These are phyloP conservation scores for Centropristis striata DNA, from an alignment of 2,113 vertebrate species.

Conservation along the genomic window DNA sequence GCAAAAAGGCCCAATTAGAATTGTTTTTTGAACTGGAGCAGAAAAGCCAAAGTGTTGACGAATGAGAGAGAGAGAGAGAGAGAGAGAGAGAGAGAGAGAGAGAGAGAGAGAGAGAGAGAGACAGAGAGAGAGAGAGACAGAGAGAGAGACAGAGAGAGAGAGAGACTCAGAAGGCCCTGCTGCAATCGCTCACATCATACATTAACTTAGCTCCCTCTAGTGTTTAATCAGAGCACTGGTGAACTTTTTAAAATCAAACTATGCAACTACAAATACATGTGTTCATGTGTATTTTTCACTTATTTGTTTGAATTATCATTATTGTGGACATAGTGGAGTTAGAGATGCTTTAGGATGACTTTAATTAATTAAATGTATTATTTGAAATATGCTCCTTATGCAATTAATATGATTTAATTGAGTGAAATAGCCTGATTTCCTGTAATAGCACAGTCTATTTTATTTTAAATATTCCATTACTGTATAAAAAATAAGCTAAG, in stretches of 20 bases:
- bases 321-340: neutral
- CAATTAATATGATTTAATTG: neutral
- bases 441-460: neutral
- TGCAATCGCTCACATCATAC: slow-evolving; percentile 65
- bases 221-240: slow-evolving; percentile 70
- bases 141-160: neutral
- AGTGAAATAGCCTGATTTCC: neutral
- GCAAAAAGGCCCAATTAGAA: slow-evolving; percentile 80
- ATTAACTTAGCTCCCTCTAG: slow-evolving; percentile 98
- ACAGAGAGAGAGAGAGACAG: neutral
- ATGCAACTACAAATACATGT: neutral
- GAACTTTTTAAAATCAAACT: neutral
- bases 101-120: neutral
- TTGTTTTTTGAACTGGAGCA: slow-evolving; percentile 80
- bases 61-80: neutral
- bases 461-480: neutral
- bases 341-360: too few relatives aligned
- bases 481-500: neutral
- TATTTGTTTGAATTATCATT: too few relatives aligned
- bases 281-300: neutral
- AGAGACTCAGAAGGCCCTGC: slow-evolving; percentile 54
- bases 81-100: neutral
- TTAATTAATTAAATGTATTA: neutral
- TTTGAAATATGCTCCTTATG: neutral
- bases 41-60: slow-evolving; percentile 63